Percentiles rank a stretch among this genome's conserved stretches.
phyloP scores from a whole-genome alignment of 23 tunicate genomes.

The Corella eumyota region DNA sequence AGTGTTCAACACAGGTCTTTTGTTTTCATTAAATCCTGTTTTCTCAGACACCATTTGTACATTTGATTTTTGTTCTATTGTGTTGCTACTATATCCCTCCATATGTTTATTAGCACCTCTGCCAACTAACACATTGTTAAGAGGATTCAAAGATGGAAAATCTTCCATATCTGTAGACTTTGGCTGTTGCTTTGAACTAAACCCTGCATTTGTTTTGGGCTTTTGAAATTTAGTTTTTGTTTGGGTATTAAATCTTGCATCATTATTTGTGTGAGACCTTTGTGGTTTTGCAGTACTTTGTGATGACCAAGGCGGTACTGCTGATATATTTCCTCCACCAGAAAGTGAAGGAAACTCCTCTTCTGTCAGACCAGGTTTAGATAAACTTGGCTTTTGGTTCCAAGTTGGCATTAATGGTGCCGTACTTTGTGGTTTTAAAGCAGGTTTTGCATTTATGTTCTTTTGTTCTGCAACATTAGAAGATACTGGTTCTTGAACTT shows the following conservation, averaged over 20 bases:
- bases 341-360: constrained; percentile 34
- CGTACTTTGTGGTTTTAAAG: too few relatives aligned
- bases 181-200: not conserved
- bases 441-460: too few relatives aligned
- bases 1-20: not conserved
- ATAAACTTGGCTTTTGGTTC: constrained; percentile 1
- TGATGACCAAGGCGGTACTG: not conserved
- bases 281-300: too few relatives aligned
- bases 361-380: constrained; percentile 1
- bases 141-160: constrained; percentile 13
- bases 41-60: constrained; percentile 6
- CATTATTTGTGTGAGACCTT: not conserved
- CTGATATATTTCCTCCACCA: too few relatives aligned
- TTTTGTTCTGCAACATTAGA: not conserved
- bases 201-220: not conserved
- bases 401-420: constrained; percentile 1
- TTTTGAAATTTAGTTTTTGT: too few relatives aligned
- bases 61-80: not conserved
- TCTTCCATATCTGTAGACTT: constrained; percentile 9
- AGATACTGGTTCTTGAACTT: not conserved
- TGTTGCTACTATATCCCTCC: constrained; percentile 15
- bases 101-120: constrained; percentile 21
- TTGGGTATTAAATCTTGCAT: too few relatives aligned
- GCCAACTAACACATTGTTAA: constrained; percentile 17
- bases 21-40: not conserved